Evolutionary conservation across 1,140 invertebrate genomes (phyloP).

Genomic region (Microvelia longipes): DNA sequence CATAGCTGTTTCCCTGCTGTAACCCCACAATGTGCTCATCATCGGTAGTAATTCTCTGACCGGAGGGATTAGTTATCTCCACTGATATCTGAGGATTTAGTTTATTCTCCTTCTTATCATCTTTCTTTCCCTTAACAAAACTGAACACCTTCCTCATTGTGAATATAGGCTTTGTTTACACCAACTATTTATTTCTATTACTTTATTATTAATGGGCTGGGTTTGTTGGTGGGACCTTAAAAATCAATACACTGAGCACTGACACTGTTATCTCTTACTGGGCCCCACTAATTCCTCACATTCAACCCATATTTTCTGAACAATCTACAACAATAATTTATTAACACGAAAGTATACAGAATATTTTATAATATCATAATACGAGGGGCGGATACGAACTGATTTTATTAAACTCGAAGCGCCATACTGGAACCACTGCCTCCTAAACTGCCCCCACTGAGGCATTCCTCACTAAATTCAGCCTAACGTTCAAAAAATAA

Average conservation of each 20-base stretch:
- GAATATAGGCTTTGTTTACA: no score
- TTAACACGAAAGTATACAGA: no score
- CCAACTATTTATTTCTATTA: no score
- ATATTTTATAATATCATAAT: no score
- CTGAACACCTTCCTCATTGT: constrained; percentile 27
- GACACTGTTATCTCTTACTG: no score
- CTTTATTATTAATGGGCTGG: not conserved
- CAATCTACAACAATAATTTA: no score
- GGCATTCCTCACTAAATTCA: no score
- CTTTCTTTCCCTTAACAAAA: constrained; percentile 26
- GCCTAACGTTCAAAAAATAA: no score
- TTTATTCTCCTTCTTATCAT: constrained; percentile 22
- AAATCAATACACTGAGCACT: not conserved
- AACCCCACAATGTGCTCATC: constrained; percentile 20
- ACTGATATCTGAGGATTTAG: constrained; percentile 18
- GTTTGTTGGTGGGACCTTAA: not conserved
- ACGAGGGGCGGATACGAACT: no score
- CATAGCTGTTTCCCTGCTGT: constrained; percentile 20
- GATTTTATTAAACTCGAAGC: no score
- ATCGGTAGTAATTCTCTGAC: constrained; percentile 17
- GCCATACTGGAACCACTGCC: no score
- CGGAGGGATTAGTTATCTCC: constrained; percentile 21
- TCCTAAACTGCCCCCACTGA: no score
- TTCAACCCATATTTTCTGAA: not conserved
- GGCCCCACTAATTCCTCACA: not conserved